phyloP scores from a whole-genome alignment of 2,888 invertebrate genomes.

The Automeris io region DNA sequence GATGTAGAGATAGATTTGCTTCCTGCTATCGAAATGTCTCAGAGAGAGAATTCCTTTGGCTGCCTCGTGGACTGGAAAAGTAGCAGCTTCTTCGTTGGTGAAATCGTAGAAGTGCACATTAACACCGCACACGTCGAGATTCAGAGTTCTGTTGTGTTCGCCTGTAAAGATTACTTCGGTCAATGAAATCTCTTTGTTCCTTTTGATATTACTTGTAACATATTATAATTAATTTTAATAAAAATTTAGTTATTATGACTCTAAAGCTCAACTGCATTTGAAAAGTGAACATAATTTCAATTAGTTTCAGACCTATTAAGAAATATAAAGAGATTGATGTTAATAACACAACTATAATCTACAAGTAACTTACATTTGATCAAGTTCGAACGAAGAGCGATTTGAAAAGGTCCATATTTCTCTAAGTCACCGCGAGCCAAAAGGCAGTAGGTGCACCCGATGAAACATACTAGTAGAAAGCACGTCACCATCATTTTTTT shows the following conservation, averaged over 20 bases:
- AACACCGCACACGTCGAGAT: constrained; percentile 50
- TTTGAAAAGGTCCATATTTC: constrained; percentile 56
- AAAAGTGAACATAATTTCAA: too few relatives aligned
- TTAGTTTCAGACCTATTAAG: too few relatives aligned
- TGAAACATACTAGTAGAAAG: constrained; percentile 20
- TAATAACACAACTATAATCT: too few relatives aligned
- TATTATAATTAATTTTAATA: too few relatives aligned
- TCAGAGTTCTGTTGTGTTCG: constrained; percentile 37
- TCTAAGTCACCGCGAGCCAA: constrained; percentile 48
- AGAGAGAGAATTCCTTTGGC: constrained; percentile 43
- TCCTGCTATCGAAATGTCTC: constrained; percentile 37
- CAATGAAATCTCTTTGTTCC: too few relatives aligned
- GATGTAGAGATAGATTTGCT: constrained; percentile 52
- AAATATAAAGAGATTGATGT: too few relatives aligned
- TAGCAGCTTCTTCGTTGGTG: constrained; percentile 28
- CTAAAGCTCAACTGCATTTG: too few relatives aligned
- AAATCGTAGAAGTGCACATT: constrained; percentile 57
- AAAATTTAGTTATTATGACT: too few relatives aligned
- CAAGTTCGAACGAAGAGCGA: constrained; percentile 42
- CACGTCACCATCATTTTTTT: constrained; percentile 17
- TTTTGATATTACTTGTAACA: too few relatives aligned
- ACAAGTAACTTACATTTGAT: constrained; percentile 55
- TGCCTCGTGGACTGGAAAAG: constrained; percentile 42
- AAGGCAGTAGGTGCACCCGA: constrained; percentile 20
- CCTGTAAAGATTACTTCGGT: constrained; percentile 34